Percentiles rank a stretch among this genome's conserved stretches.
Conservation (phyloP, 1,140 invertebrate species). For the Drosophila melanica region DNA sequence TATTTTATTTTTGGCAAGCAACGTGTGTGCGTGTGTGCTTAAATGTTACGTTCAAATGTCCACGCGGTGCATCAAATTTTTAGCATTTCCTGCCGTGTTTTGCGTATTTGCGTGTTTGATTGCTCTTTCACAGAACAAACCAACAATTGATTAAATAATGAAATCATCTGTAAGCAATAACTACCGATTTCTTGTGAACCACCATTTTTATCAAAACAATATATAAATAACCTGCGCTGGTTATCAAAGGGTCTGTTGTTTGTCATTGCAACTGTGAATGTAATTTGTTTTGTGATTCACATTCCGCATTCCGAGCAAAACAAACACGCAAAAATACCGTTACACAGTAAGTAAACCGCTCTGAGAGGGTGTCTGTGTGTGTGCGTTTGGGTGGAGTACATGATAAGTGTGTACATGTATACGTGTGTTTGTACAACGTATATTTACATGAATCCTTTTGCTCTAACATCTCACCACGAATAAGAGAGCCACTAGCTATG, state of each 20-base stretch:
- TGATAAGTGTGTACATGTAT: background rate
- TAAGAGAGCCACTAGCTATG: no score
- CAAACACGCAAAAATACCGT: conserved; percentile 57
- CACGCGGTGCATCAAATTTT: conserved; percentile 1
- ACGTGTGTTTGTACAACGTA: background rate
- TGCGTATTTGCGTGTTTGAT: conserved; percentile 1
- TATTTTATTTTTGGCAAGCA: conserved; percentile 33
- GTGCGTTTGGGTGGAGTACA: conserved; percentile 42
- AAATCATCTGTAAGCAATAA: conserved; percentile 9
- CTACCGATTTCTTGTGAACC: background rate
- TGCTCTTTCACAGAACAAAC: background rate
- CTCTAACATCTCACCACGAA: conserved; percentile 1
- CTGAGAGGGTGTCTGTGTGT: conserved; percentile 10
- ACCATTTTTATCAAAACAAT: background rate
- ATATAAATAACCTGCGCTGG: no score
- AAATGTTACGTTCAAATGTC: conserved; percentile 14
- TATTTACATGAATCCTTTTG: conserved; percentile 27
- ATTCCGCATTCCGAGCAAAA: conserved; percentile 39
- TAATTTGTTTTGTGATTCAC: conserved; percentile 19
- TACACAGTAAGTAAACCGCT: conserved; percentile 29
- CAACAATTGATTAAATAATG: conserved; percentile 25
- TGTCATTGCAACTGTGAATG: conserved; percentile 11
- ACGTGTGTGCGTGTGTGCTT: conserved; percentile 15
- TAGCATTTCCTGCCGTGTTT: background rate
- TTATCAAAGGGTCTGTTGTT: background rate